phyloP scores from a whole-genome alignment of 2,888 invertebrate species.

The Oxystoma pomonae region DNA sequence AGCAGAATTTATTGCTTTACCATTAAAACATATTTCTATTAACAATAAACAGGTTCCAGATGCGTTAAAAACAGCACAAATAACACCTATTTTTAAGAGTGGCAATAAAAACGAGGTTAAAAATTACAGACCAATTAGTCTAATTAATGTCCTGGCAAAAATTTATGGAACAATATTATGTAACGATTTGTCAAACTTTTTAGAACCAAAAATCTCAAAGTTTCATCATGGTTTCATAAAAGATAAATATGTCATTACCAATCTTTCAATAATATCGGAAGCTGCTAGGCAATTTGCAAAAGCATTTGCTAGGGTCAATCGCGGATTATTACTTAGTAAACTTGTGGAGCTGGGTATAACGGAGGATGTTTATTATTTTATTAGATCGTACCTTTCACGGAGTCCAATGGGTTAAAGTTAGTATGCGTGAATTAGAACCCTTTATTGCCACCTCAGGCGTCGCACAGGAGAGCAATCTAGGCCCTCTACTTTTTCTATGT shows the following conservation, averaged over 20 bases:
- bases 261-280: background rate
- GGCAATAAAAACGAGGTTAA: too few relatives aligned
- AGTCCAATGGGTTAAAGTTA: background rate
- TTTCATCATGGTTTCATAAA: background rate
- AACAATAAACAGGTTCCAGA: too few relatives aligned
- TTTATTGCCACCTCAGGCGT: background rate
- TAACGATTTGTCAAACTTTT: background rate
- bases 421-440: background rate
- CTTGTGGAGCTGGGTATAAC: background rate
- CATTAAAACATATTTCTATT: too few relatives aligned
- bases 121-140: too few relatives aligned
- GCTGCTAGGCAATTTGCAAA: too few relatives aligned
- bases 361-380: background rate
- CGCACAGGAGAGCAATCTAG: background rate
- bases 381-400: background rate
- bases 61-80: too few relatives aligned
- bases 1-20: too few relatives aligned
- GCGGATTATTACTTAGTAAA: background rate
- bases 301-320: background rate
- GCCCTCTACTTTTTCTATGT: background rate
- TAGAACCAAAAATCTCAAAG: background rate
- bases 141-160: too few relatives aligned
- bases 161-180: background rate
- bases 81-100: too few relatives aligned
- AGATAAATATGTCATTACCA: background rate